Evolutionary conservation across 2,888 invertebrate genomes (phyloP), one percentile per base, ranked within the genome.

Genomic region (Tenthredo mesomela): DNA sequence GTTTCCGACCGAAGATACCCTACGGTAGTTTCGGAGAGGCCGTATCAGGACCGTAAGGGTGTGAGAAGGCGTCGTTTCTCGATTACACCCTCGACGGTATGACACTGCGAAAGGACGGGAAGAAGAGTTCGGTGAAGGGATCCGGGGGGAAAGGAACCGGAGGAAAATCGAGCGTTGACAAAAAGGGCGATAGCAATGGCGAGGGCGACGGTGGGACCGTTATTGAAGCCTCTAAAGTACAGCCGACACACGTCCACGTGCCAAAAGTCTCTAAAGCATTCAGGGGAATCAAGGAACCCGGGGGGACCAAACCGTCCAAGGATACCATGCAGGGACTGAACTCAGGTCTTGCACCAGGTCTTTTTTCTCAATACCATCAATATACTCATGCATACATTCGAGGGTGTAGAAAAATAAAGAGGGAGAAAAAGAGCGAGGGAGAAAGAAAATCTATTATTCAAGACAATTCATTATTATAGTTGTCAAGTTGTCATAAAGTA

Each of bases 21-120:
- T 67, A 67, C 67, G 67, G 33, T 33, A 18, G 18, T 67, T 67
- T 33, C 67, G 10, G 33, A 33, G 67, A 67, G 67, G 67, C 67
- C 67, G 18, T 67, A 67, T 67, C 67, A 33, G 67, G 4, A 67
- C 67, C 33, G 67, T 67, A 15, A 67, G 67, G 67, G 12, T 21
- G 67, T 29, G 18, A 33, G 67, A 7, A 33, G 67, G 29, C 33
- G 50, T 33, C 47, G 25, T 77, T 54, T 54, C 77, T 73, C 71
- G 43, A 43, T 73, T 73, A 73, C 73, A 43, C 73, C 77, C 77
- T 61, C 37, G 40, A 18, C 47, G 21, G 9, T 12, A 80, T 80
- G 80, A 80, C 80, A 15, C 61, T 80, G 18, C 80, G 80, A 33
- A 80, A 80, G 80, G 58, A 61, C 61, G 61, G 61, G 40, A 80